These are phyloP conservation scores for Ennomos fuscantarius DNA, from an alignment of 2,888 invertebrate genomes.

Conservation along the genomic window DNA sequence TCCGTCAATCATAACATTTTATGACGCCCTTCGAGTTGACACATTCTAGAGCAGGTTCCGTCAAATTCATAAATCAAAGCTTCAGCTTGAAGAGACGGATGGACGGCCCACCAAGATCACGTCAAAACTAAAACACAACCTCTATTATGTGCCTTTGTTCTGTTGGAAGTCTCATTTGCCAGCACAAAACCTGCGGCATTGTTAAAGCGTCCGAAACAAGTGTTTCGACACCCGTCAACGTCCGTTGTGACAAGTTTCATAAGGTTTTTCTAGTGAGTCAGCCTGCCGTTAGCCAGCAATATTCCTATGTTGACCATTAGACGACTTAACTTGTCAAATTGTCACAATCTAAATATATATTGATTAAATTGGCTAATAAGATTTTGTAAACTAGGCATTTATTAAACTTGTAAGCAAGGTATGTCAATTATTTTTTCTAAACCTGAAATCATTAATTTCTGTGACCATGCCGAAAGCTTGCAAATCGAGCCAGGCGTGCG, in stretches of 20 bases:
- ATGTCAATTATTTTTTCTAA: too few relatives aligned
- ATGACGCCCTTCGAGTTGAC: constrained; percentile 37
- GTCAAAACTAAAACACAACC: constrained; percentile 69
- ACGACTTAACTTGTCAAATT: constrained; percentile 50
- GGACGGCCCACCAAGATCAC: constrained; percentile 67
- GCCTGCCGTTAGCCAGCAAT: constrained; percentile 43
- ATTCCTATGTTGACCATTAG: constrained; percentile 57
- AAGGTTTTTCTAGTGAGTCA: constrained; percentile 60
- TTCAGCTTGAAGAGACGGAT: constrained; percentile 59
- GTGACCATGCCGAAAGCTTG: too few relatives aligned
- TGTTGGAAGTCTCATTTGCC: constrained; percentile 64
- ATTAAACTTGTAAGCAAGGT: too few relatives aligned
- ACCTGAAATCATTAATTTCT: too few relatives aligned
- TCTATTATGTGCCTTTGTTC: constrained; percentile 73
- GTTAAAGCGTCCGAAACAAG: constrained; percentile 67
- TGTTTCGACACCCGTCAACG: constrained; percentile 78
- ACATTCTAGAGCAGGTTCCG: constrained; percentile 53
- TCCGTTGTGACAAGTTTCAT: constrained; percentile 68
- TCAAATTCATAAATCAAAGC: constrained; percentile 71
- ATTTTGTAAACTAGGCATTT: not conserved
- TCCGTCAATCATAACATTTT: constrained; percentile 17
- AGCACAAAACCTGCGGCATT: constrained; percentile 65
- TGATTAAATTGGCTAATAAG: constrained; percentile 17
- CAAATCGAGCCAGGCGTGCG: too few relatives aligned
- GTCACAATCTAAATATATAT: constrained; percentile 39